Conservation (phyloP, 2,797 vertebrate species). For the Urophycis tenuis region DNA sequence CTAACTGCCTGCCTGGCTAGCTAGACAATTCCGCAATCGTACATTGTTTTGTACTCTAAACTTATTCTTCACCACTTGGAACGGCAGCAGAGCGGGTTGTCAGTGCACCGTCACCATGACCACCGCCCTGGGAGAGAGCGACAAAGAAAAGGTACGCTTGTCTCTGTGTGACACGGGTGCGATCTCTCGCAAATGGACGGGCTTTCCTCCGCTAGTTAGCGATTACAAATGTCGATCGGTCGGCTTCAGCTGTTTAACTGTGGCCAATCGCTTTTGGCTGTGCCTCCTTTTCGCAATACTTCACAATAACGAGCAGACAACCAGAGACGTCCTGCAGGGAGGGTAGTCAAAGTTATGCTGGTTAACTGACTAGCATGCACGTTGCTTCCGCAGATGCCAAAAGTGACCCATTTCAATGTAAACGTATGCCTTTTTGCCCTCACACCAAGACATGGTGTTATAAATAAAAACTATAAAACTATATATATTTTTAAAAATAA, state of each 20-base stretch:
- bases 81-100: background rate
- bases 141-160: constrained; percentile 67
- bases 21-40: background rate
- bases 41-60: background rate
- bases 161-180: background rate
- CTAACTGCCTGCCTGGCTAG: constrained; percentile 34
- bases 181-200: background rate
- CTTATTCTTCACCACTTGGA: background rate
- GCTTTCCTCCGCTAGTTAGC: background rate
- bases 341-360: background rate
- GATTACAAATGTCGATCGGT: background rate
- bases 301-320: background rate
- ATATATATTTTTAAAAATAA: too few relatives aligned
- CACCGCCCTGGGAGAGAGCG: constrained; percentile 61
- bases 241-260: background rate
- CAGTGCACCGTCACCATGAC: constrained; percentile 56
- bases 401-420: too few relatives aligned
- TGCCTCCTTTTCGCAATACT: background rate
- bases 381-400: background rate
- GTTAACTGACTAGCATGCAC: constrained; percentile 1
- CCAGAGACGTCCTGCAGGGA: background rate
- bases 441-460: too few relatives aligned
- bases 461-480: too few relatives aligned
- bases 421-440: too few relatives aligned
- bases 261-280: background rate